Conservation (phyloP, 2,888 invertebrate genomes). For the Parascotia fuliginaria region DNA sequence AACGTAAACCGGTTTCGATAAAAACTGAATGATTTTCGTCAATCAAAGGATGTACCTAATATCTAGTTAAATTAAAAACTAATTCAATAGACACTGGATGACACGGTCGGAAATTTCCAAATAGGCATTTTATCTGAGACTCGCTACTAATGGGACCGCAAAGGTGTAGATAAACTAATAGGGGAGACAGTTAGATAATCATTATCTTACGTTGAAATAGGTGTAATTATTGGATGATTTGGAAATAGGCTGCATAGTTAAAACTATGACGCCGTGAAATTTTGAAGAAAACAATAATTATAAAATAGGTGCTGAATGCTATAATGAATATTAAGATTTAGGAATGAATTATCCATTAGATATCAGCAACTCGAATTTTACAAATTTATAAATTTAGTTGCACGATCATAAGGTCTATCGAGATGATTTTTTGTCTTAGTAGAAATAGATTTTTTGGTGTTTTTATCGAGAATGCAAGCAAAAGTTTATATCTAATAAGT, state of each 20-base stretch:
- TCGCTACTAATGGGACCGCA: constrained; percentile 61
- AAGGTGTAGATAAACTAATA: constrained; percentile 74
- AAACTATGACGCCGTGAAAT: not conserved
- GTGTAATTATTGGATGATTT: constrained; percentile 20
- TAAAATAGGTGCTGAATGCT: not conserved
- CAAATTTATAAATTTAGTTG: too few species aligned
- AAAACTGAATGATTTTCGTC: constrained; percentile 41
- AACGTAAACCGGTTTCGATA: constrained; percentile 46
- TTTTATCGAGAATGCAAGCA: too few species aligned
- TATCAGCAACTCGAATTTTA: too few species aligned
- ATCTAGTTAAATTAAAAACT: constrained; percentile 49
- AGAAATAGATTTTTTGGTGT: too few species aligned
- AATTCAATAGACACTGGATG: constrained; percentile 45
- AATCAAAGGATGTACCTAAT: constrained; percentile 42
- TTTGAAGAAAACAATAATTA: too few species aligned
- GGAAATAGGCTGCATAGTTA: not conserved
- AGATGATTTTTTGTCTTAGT: too few species aligned
- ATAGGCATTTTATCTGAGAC: constrained; percentile 66
- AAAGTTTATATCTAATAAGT: too few species aligned
- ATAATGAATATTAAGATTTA: too few species aligned
- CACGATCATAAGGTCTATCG: too few species aligned
- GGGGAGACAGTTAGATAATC: constrained; percentile 63
- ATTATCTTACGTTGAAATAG: constrained; percentile 53
- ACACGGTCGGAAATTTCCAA: constrained; percentile 68
- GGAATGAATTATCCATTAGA: too few species aligned